A percentile compares a stretch with the other conserved stretches of the same genome.
These are phyloP conservation scores for Serinus canaria DNA, from an alignment of 2,113 vertebrate species.

Conservation along the genomic window DNA sequence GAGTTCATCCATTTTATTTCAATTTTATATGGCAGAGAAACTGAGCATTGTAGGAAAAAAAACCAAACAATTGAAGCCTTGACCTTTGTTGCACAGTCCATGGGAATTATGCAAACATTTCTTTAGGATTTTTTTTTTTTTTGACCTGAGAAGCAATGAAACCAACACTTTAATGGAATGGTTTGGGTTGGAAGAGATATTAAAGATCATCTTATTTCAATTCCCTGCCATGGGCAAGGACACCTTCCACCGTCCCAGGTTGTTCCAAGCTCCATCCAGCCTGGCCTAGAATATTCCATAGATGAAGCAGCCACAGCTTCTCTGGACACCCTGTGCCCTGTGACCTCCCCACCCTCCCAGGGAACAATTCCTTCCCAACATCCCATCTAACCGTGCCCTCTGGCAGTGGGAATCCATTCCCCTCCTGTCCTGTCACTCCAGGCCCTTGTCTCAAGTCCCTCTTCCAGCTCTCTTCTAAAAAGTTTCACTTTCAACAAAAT, in stretches of 20 bases:
- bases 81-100: background rate
- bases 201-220: background rate
- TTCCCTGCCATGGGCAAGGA: background rate
- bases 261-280: background rate
- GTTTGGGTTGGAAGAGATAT: background rate
- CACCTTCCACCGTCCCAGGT: background rate
- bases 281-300: background rate
- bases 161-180: background rate
- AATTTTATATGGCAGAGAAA: background rate
- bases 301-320: background rate
- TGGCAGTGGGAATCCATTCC: background rate
- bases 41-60: background rate
- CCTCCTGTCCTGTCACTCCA: background rate
- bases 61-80: background rate
- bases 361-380: background rate
- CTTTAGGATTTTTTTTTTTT: background rate
- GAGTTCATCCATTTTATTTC: background rate
- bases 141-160: background rate
- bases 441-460: background rate
- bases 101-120: background rate
- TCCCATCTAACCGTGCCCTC: accelerated
- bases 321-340: background rate
- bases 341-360: background rate
- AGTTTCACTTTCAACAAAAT: background rate
- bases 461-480: background rate